Percentiles rank a stretch among this genome's conserved stretches.
phyloP scores from a whole-genome alignment of 2,113 vertebrate species.

The Xenotilapia caudafasciata region DNA sequence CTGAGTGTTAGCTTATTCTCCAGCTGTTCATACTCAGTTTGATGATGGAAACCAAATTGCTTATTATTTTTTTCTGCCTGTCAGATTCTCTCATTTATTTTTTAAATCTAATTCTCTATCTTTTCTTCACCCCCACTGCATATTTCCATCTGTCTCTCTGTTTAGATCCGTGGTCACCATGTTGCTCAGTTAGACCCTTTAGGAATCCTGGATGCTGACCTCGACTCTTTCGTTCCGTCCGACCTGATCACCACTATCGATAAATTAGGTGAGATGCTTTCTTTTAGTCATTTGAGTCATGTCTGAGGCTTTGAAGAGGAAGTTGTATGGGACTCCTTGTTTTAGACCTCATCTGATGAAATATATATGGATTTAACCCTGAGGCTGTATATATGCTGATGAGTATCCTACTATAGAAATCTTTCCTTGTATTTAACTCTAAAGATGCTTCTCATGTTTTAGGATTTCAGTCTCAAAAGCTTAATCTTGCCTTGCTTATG shows the following conservation, averaged over 20 bases:
- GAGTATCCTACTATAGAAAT: constrained; percentile 11
- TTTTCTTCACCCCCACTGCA: neutral
- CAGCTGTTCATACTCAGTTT: constrained; percentile 16
- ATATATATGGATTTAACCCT: neutral
- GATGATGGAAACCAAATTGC: neutral
- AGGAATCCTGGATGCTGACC: constrained; percentile 62
- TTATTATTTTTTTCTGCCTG: neutral
- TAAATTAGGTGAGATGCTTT: constrained; percentile 57
- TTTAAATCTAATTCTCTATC: neutral
- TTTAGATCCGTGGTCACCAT: constrained; percentile 60
- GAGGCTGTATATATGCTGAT: constrained; percentile 13
- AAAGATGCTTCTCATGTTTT: neutral
- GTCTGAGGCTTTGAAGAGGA: neutral
- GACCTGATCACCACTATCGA: constrained; percentile 69
- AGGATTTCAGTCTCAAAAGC: neutral
- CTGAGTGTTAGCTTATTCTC: neutral
- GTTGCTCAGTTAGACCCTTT: constrained; percentile 65
- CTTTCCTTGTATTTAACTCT: constrained; percentile 11
- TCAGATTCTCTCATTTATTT: neutral
- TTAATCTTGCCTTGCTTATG: neutral
- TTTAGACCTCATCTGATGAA: neutral
- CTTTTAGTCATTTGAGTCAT: neutral
- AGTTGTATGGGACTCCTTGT: neutral
- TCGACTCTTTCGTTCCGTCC: constrained; percentile 61
- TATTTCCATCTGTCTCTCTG: neutral